Evolutionary conservation across 2,888 invertebrate genomes (phyloP).

Genomic region (Patella pellucida): DNA sequence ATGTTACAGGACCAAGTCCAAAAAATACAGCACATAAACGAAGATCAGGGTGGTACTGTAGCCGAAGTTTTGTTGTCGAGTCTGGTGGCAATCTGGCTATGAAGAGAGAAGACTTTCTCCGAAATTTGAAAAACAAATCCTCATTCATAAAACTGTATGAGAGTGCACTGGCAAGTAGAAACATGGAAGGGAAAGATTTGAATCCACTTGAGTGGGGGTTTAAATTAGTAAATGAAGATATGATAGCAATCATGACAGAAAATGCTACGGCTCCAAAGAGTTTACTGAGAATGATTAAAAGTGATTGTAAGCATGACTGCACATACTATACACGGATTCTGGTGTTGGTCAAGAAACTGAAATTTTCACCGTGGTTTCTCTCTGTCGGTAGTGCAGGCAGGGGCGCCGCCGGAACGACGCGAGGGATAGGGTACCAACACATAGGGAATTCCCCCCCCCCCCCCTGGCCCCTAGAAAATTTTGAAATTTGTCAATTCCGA

Average conservation of each 20-base stretch:
- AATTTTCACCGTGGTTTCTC: no score
- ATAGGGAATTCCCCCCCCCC: no score
- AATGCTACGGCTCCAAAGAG: constrained; percentile 25
- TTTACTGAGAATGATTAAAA: no score
- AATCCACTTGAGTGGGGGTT: constrained; percentile 40
- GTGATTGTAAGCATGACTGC: constrained; percentile 33
- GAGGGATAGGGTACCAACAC: no score
- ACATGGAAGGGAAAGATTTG: constrained; percentile 31
- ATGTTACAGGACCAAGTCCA: constrained; percentile 35
- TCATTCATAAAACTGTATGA: constrained; percentile 36
- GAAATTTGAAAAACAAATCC: constrained; percentile 44
- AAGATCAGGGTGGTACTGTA: constrained; percentile 31
- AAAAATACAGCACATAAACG: constrained; percentile 45
- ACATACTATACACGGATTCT: no score
- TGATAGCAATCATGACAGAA: constrained; percentile 31
- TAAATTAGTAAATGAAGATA: constrained; percentile 11
- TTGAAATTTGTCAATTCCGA: no score
- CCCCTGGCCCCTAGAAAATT: no score
- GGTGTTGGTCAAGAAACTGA: no score
- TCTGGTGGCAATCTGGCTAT: constrained; percentile 28
- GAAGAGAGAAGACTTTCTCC: constrained; percentile 37
- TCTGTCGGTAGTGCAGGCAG: no score
- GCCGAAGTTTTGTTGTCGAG: no score
- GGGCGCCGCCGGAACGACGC: no score
- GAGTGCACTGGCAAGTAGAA: constrained; percentile 43